Evolutionary conservation across 2,888 invertebrate genomes (phyloP), one percentile per base, ranked within the genome.

Genomic region (Drosophila subquinaria): DNA sequence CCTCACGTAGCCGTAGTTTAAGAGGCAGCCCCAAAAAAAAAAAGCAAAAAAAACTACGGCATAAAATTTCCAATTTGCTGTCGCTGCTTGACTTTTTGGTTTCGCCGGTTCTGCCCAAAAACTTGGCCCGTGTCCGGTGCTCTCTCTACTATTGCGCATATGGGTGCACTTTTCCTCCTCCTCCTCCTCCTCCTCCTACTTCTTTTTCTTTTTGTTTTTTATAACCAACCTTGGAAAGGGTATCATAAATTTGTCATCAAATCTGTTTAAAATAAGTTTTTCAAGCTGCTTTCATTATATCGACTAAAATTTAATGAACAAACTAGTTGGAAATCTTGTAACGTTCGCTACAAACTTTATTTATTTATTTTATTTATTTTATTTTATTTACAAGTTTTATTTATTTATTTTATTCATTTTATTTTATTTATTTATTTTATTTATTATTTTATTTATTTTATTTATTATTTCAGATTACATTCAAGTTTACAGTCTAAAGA

Each of bases 21-120:
- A 76, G 73, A 64, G 80, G 55, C 64, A 55, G 65, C 50, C 56
- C 56, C 59, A 68, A 74, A 79, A 87, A 86, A 74, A 79, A 87
- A 86, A 2, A 2, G 0, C 0, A 23, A 23, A 23, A 23, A 5
- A 27, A 88, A 86, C 81, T 86, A 81, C 79, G 76, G 88, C 87
- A 86, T 89, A 89, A 88, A 89, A 86, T 86, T 82, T 89, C 89
- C 89, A 86, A 86, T 86, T 86, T 89, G 84, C 84, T 76, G 78
- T 65, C 78, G 71, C 60, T 66, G 79, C 82, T 89, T 79, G 88
- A 81, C 89, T 87, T 81, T 81, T 83, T 65, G 79, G 70, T 74
- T 47, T 55, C 17, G n/a, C 64, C 60, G 59, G 67, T 20, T 27
- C 27, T 27, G 65, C 56, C 66, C 42, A 61, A 52, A 87, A 89